Evolutionary conservation across 2,113 vertebrate species (phyloP), one percentile per base, ranked within the genome.

Genomic region (Eleginops maclovinus): DNA sequence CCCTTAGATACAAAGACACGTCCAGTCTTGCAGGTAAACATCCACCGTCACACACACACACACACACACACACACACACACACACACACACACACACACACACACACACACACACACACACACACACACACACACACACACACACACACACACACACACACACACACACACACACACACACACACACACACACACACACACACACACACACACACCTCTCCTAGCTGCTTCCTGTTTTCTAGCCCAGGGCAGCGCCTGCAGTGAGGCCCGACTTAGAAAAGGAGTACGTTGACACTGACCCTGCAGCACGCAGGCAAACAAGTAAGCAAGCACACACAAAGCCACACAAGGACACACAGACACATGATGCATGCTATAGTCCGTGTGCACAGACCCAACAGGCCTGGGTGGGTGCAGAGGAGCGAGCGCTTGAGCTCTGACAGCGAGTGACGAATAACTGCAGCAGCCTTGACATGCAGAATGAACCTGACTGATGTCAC

Each of bases 391-490:
- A 24, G 62, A 26, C 61, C 41, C 61, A 21, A 28, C 63, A 43
- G 82, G 82, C 87, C 76, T 82, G 41, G 54, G 43, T 43, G 65
- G 77, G 51, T 62, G 82, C 67, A 75, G 79, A 70, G 79, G 51
- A 89, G 81, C 53, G 66, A 83, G 86, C 53, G 61, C 75, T 87
- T 54, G 68, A 85, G 87, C 69, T 72, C 83, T 75, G 87, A 89
- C 91, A 83, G 87, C 64, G 61, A 77, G 77, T 90, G 91, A 93
- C 89, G 83, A 90, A 92, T 90, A 80, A 85, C 79, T 90, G 87
- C 90, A 90, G 89, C 90, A 88, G 77, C 82, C 55, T 51, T 83
- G 87, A 88, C 88, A 74, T 75, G 71, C 72, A 71, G 84, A 67
- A 83, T 65, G 75, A 76, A 74, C 67, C 76, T 75, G 82, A 78